phyloP scores from a whole-genome alignment of 2,113 vertebrate species.

The Choloepus hoffmanni region DNA sequence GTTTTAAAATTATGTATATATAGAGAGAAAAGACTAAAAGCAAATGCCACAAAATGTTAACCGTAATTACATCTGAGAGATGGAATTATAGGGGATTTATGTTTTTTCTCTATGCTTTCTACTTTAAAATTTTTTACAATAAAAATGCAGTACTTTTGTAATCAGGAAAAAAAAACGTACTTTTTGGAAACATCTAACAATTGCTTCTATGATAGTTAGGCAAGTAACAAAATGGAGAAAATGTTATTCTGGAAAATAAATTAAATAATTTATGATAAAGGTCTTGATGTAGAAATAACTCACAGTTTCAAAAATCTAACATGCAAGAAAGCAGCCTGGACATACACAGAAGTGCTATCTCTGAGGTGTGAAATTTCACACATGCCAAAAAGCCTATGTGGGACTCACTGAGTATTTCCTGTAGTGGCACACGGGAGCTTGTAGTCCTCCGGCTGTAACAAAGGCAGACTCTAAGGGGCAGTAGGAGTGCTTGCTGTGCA shows the following conservation, averaged over 20 bases:
- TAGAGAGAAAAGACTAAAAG: constrained; percentile 46
- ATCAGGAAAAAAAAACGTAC: not conserved
- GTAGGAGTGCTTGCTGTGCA: constrained; percentile 19
- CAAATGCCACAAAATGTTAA: constrained; percentile 43
- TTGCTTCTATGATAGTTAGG: constrained; percentile 10
- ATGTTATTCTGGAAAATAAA: constrained; percentile 56
- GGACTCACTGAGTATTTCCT: constrained; percentile 16
- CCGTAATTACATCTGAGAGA: constrained; percentile 27
- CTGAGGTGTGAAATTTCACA: constrained; percentile 78
- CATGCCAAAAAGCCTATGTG: constrained; percentile 45
- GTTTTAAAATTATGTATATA: constrained; percentile 49
- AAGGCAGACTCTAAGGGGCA: constrained; percentile 4
- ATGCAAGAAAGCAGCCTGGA: constrained; percentile 57
- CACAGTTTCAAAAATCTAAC: constrained; percentile 37
- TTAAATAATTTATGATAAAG: constrained; percentile 70
- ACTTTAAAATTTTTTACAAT: not conserved
- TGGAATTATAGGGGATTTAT: constrained; percentile 32
- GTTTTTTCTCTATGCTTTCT: constrained; percentile 1
- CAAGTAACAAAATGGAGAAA: constrained; percentile 44
- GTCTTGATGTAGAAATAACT: constrained; percentile 65
- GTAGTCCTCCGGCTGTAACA: not conserved
- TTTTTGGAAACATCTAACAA: constrained; percentile 26
- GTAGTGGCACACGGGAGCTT: constrained; percentile 33
- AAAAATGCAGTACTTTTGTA: not conserved
- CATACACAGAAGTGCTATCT: constrained; percentile 64